Conservation (phyloP, 2,113 vertebrate species). For the Axis porcinus region DNA sequence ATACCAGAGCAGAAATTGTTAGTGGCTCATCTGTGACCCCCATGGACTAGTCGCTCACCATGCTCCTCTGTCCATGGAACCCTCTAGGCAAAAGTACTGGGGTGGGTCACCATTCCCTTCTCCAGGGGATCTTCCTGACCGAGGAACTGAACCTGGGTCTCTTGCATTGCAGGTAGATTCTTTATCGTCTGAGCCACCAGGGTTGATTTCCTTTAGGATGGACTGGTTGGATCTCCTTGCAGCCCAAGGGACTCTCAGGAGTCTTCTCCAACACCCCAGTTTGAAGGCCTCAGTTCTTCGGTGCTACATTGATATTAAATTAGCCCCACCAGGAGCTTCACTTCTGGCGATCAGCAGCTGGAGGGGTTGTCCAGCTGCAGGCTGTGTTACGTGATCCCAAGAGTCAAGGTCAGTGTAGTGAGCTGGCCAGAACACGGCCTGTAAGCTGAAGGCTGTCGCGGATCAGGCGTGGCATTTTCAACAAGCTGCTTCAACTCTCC, state of each 20-base stretch:
- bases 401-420: fast-evolving
- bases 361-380: not conserved
- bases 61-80: not conserved
- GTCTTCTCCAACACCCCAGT: not conserved
- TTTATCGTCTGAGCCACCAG: not conserved
- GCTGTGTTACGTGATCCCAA: not conserved
- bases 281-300: not conserved
- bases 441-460: fast-evolving
- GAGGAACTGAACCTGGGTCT: not conserved
- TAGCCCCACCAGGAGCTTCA: not conserved
- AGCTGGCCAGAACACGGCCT: not conserved
- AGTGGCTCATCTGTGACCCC: not conserved
- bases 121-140: not conserved
- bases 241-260: not conserved
- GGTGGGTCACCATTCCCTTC: not conserved
- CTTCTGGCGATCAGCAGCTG: not conserved
- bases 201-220: not conserved
- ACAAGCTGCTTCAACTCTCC: not conserved
- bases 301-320: not conserved
- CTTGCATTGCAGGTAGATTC: not conserved
- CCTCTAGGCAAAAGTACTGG: not conserved
- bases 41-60: not conserved
- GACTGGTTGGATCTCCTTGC: not conserved
- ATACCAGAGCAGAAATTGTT: not conserved
- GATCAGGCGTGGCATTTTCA: not conserved